phyloP scores from a whole-genome alignment of 2,888 invertebrate genomes.

The Ceratothoa steindachneri region DNA sequence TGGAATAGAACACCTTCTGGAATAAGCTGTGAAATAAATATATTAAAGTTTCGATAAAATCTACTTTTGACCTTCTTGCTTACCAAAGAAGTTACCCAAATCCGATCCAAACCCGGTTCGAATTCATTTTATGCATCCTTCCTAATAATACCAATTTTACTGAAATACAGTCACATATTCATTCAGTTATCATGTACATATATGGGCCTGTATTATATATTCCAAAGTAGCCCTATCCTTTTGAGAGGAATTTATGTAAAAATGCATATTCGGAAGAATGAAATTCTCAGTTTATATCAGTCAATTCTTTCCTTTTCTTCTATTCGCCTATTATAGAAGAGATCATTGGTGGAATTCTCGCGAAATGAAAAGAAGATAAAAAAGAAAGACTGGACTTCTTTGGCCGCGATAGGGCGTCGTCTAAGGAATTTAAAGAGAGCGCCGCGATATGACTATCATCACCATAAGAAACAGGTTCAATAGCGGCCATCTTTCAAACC shows the following conservation, averaged over 20 bases:
- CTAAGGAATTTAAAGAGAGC: conserved; percentile 4
- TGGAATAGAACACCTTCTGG: too few species aligned
- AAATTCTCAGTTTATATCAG: conserved; percentile 10
- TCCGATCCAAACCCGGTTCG: too few species aligned
- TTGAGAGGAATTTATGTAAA: neutral
- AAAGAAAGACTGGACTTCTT: neutral
- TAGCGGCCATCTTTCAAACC: conserved; percentile 4
- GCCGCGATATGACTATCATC: neutral
- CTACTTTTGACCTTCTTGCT: too few species aligned
- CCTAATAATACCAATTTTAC: too few species aligned
- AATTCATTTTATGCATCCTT: too few species aligned
- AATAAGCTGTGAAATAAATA: too few species aligned
- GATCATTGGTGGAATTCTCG: neutral
- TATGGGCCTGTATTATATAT: neutral
- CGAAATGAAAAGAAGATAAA: neutral
- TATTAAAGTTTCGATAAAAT: too few species aligned
- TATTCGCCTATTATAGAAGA: neutral
- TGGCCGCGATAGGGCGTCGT: conserved; percentile 1
- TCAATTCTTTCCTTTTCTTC: neutral
- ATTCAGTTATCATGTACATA: too few species aligned
- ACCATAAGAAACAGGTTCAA: conserved; percentile 13
- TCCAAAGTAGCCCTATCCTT: neutral
- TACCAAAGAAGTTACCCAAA: too few species aligned
- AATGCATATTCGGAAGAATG: neutral
- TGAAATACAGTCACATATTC: too few species aligned